These are phyloP conservation scores for Psilopsiagon aymara DNA, from an alignment of 2,113 vertebrate species.

Conservation along the genomic window DNA sequence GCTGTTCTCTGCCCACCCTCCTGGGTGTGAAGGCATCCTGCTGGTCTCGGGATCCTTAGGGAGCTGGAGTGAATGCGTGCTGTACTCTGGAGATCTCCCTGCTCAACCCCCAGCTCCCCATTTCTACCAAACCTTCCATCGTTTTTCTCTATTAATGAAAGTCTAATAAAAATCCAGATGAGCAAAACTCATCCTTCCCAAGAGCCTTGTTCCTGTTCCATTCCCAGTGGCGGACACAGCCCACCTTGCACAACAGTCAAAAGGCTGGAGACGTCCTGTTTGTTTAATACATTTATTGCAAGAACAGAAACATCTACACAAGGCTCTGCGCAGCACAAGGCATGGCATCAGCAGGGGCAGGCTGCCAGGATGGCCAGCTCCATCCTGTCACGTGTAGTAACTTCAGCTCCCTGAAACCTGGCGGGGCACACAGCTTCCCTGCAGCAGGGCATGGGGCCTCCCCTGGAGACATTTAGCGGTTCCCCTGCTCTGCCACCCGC, in stretches of 20 bases:
- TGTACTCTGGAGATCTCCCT: background rate
- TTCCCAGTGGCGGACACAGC: fast-evolving
- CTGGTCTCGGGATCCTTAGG: background rate
- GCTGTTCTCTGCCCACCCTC: background rate
- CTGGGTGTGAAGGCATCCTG: background rate
- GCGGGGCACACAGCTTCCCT: background rate
- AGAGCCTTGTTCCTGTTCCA: background rate
- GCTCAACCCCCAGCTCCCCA: background rate
- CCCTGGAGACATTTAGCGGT: background rate
- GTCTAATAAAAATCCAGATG: background rate
- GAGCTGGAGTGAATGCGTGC: background rate
- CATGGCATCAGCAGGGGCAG: background rate
- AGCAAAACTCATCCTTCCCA: background rate
- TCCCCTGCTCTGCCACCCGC: fast-evolving
- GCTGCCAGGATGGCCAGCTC: background rate
- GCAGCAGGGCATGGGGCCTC: background rate
- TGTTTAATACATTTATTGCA: conserved; percentile 59
- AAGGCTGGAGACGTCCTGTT: background rate
- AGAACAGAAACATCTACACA: conserved; percentile 44
- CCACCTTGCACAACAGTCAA: background rate
- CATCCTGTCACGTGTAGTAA: background rate
- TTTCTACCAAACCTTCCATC: background rate
- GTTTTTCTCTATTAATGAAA: background rate
- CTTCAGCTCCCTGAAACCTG: background rate
- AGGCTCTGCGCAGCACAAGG: conserved; percentile 16